Percentiles rank a stretch among this genome's conserved stretches.
Conservation (phyloP, 2,888 invertebrate genomes). For the Esperia sulphurella region DNA sequence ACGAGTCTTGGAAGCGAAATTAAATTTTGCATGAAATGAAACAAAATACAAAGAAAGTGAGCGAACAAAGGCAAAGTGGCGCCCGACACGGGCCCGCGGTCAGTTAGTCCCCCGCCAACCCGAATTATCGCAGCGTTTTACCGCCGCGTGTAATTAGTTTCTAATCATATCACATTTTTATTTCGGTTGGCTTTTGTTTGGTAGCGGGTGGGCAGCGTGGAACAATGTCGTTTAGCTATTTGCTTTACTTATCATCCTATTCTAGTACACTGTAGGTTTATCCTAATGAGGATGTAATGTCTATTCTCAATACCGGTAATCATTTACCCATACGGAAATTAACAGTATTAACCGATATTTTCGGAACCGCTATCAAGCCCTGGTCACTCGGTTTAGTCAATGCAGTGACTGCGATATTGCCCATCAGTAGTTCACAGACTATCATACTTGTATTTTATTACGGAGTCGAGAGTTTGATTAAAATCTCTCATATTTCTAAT, state of each 20-base stretch:
- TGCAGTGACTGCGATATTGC: no score
- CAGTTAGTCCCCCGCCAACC: slow-evolving; percentile 52
- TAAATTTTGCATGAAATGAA: slow-evolving; percentile 79
- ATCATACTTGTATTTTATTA: no score
- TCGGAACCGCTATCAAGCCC: no score
- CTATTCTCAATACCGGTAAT: no score
- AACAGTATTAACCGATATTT: no score
- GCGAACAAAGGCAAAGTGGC: slow-evolving; percentile 45
- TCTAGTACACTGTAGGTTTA: no score
- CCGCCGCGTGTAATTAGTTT: slow-evolving; percentile 64
- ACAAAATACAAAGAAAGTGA: slow-evolving; percentile 77
- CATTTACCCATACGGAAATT: no score
- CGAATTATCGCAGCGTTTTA: slow-evolving; percentile 43
- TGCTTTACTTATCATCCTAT: not conserved
- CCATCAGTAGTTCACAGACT: no score
- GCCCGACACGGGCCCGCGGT: slow-evolving; percentile 42
- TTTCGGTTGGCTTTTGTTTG: slow-evolving; percentile 7
- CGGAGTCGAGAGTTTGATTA: no score
- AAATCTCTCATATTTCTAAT: no score
- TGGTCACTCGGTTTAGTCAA: no score
- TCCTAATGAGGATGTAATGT: no score
- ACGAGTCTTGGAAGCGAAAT: slow-evolving; percentile 79
- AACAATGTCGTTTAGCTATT: slow-evolving; percentile 9
- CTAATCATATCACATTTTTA: slow-evolving; percentile 73
- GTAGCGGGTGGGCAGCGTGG: slow-evolving; percentile 3